phyloP scores from a whole-genome alignment of 2,797 vertebrate species.

The Acridotheres tristis region DNA sequence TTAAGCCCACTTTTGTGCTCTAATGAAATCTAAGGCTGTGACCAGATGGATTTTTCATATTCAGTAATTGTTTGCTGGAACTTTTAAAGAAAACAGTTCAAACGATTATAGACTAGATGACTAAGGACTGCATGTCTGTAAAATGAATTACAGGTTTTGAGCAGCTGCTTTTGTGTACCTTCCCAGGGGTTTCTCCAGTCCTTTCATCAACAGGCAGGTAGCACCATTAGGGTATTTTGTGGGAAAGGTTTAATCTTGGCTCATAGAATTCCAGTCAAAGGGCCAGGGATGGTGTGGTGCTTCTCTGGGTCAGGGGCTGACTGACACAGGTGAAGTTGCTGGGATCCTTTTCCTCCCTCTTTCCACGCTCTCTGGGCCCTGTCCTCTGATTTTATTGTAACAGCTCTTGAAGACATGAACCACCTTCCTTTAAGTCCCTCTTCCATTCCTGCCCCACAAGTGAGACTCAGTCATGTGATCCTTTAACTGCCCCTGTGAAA shows the following conservation, averaged over 20 bases:
- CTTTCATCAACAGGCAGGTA: not conserved
- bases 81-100: not conserved
- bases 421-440: not conserved
- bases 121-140: not conserved
- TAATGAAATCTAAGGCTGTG: not conserved
- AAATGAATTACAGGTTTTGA: not conserved
- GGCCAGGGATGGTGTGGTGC: fast-evolving
- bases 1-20: not conserved
- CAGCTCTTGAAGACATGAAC: not conserved
- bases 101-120: not conserved
- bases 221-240: not conserved
- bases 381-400: not conserved
- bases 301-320: not conserved
- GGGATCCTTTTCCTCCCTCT: not conserved
- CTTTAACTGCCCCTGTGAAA: not conserved
- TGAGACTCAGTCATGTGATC: not conserved
- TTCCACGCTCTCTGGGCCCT: not conserved
- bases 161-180: not conserved
- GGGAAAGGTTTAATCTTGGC: not conserved
- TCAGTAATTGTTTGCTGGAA: not conserved
- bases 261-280: not conserved
- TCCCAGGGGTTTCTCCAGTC: not conserved
- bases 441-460: not conserved
- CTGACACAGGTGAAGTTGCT: fast-evolving
- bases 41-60: not conserved